Conservation (phyloP, 1,140 invertebrate genomes). For the Orchestia grillus region DNA sequence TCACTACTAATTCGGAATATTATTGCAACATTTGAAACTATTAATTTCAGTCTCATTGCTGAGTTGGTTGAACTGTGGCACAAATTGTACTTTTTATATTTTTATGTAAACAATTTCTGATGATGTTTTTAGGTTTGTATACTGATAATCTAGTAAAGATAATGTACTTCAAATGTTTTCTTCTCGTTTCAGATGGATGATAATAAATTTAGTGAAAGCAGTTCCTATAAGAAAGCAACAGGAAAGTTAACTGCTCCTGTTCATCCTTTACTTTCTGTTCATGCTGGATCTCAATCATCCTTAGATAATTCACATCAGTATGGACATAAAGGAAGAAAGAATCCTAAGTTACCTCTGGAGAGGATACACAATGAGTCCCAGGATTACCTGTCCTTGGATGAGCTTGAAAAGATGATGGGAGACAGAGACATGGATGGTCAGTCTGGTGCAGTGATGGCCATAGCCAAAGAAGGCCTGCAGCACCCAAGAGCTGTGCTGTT, state of each 20-base stretch:
- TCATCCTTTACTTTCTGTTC: neutral
- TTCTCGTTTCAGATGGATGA: neutral
- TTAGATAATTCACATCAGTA: neutral
- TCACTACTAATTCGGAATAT: too few relatives aligned
- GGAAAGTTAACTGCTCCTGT: neutral
- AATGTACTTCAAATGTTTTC: neutral
- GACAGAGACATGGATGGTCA: neutral
- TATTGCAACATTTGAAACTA: too few relatives aligned
- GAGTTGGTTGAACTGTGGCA: too few relatives aligned
- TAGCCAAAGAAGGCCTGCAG: conserved; percentile 36
- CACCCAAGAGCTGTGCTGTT: conserved; percentile 54
- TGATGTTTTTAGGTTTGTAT: too few relatives aligned
- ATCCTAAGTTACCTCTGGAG: neutral
- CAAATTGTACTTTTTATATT: too few relatives aligned
- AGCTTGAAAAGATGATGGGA: neutral
- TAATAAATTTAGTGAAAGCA: neutral
- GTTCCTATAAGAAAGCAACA: neutral
- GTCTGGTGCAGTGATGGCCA: conserved; percentile 17
- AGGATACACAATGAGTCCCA: neutral
- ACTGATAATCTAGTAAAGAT: too few relatives aligned
- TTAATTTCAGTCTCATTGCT: too few relatives aligned
- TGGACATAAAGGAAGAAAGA: neutral
- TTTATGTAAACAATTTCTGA: too few relatives aligned
- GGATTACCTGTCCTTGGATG: neutral
- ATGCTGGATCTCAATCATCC: neutral